Conservation (phyloP, 2,113 vertebrate genomes). For the Rallus limicola region DNA sequence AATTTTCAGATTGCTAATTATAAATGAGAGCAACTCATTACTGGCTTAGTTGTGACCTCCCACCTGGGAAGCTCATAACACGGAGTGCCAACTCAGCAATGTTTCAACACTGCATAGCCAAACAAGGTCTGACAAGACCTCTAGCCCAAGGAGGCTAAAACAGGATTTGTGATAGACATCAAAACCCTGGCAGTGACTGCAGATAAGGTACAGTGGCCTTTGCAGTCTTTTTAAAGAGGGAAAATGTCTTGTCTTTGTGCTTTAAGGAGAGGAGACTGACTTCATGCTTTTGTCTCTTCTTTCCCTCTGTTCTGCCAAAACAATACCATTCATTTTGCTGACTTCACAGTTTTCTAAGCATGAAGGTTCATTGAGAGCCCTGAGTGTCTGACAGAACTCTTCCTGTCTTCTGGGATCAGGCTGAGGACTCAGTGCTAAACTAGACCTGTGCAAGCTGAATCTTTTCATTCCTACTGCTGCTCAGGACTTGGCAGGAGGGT, state of each 20-base stretch:
- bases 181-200: background rate
- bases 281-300: background rate
- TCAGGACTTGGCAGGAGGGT: background rate
- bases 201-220: background rate
- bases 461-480: background rate
- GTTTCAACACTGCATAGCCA: background rate
- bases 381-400: background rate
- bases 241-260: background rate
- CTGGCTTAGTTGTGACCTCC: background rate
- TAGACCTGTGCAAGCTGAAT: background rate
- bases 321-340: background rate
- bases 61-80: background rate
- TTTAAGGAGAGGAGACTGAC: background rate
- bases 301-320: background rate
- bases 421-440: background rate
- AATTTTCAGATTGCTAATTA: background rate
- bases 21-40: background rate
- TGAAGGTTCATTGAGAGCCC: background rate
- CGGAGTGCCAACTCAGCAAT: background rate
- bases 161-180: background rate
- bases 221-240: background rate
- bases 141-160: background rate
- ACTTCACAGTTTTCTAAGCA: background rate
- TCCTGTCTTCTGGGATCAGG: background rate
- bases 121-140: accelerated